Base-by-base conservation (phyloP, 2,797 vertebrate genomes). In the Brachyalestes nurse region DNA sequence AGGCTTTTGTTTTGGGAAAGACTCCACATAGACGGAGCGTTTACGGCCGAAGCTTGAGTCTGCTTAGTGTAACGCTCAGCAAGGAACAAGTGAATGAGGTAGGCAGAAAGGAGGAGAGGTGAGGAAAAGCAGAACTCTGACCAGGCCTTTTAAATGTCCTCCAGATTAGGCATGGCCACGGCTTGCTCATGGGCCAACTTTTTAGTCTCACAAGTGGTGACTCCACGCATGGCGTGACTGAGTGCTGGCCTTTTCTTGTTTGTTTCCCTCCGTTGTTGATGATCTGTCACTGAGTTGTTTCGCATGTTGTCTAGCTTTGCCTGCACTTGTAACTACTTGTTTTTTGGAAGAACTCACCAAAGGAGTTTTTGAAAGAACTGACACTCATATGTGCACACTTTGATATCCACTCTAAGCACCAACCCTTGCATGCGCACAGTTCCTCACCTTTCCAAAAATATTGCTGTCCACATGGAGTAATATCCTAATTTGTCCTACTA, bases 1-100 rank as follows among this genome's bases (percentile, higher is more conserved):
- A 82, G 28, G 17, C 34, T 34, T 80, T 82, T 82, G 83, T 84
- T 84, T 84, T 84, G 72, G 77, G 60, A 82, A 76, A 72, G 83
- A 57, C 64, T 79, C 19, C 45, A 62, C 64, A 78, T 69, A 60
- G 17, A 47, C 70, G 5, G 23, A 73, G 58, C 34, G 34, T 82
- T 84, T 67, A 79, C 72, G 55, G 72, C 64, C 64, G 19, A 84
- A 57, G 23, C 71, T 58, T 2, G 73, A 60, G 76, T 58, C 83
- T 84, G 83, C 72, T 82, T 77, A 82, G 70, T 78, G 61, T 75
- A 75, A 79, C 61, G 13, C 40, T 28, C 28, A 2, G 14, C 66
- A 51, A 66, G 10, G 53, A 77, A 72, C n/a, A 42, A 49, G 16
- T 73, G 72, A 75, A 40, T 60, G 76, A 61, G 38, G 34, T 61